Conservation (phyloP, 1,140 invertebrate species). For the Sycophaga agraensis region DNA sequence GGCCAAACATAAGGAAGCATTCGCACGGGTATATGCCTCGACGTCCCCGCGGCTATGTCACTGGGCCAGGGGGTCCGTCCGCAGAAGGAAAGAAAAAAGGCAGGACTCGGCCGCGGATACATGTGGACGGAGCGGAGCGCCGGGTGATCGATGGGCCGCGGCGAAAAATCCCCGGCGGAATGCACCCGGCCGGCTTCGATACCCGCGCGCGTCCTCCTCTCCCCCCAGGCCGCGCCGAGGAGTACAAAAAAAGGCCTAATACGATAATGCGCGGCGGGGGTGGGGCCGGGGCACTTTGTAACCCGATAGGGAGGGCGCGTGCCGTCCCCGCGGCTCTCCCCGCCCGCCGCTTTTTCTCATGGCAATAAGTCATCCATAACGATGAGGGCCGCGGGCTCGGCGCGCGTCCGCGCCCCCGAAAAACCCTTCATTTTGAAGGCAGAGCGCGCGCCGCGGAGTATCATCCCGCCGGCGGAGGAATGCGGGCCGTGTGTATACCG, state of each 20-base stretch:
- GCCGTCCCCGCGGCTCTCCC: constrained; percentile 10
- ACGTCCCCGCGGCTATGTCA: too few relatives aligned
- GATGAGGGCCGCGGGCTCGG: constrained; percentile 10
- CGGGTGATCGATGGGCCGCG: constrained; percentile 16
- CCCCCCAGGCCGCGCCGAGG: too few relatives aligned
- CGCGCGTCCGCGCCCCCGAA: not conserved
- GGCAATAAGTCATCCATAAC: constrained; percentile 30
- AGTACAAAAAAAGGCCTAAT: constrained; percentile 36
- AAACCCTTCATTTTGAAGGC: constrained; percentile 1
- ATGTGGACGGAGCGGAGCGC: not conserved
- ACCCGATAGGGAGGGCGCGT: constrained; percentile 25
- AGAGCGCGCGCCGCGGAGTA: too few relatives aligned
- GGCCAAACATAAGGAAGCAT: too few relatives aligned
- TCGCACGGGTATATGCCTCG: constrained; percentile 26
- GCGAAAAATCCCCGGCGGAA: constrained; percentile 25
- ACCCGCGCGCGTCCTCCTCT: too few relatives aligned
- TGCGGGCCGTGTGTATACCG: too few relatives aligned
- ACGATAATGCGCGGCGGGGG: constrained; percentile 33
- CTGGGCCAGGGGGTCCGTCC: too few relatives aligned
- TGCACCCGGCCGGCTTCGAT: too few relatives aligned
- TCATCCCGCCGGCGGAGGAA: too few relatives aligned
- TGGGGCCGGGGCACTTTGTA: constrained; percentile 22
- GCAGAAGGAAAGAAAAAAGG: not conserved
- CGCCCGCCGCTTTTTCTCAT: constrained; percentile 31
- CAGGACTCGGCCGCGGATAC: too few relatives aligned